Evolutionary conservation across 2,113 vertebrate species (phyloP).

Genomic region (Telmatochromis sp.): DNA sequence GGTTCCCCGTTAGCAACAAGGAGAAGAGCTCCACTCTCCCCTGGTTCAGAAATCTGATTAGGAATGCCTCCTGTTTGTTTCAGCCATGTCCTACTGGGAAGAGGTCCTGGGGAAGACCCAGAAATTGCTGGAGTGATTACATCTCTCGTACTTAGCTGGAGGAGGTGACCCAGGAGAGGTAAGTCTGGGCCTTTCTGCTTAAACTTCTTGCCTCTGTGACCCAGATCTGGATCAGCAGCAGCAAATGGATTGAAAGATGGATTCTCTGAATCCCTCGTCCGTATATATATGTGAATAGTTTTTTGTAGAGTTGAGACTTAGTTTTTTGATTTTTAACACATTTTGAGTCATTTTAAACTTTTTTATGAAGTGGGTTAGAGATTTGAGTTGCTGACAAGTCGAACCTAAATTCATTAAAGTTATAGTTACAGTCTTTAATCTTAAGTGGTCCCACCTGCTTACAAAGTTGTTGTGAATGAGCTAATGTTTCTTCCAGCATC

Average conservation of each 20-base stretch:
- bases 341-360: background rate
- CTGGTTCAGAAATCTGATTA: background rate
- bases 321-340: background rate
- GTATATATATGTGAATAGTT: background rate
- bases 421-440: background rate
- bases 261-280: background rate
- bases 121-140: background rate
- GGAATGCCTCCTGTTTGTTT: background rate
- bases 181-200: background rate
- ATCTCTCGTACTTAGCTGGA: background rate
- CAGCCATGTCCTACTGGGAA: background rate
- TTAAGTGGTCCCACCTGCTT: background rate
- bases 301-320: background rate
- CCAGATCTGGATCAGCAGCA: background rate
- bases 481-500: background rate
- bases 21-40: background rate
- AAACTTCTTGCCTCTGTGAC: background rate
- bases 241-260: background rate
- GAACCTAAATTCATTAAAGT: background rate
- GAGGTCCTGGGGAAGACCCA: background rate
- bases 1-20: accelerated
- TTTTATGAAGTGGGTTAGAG: accelerated
- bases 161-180: background rate
- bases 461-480: background rate
- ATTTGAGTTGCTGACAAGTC: background rate